phyloP scores from a whole-genome alignment of 2,113 vertebrate species.

The Thalassoma bifasciatum region DNA sequence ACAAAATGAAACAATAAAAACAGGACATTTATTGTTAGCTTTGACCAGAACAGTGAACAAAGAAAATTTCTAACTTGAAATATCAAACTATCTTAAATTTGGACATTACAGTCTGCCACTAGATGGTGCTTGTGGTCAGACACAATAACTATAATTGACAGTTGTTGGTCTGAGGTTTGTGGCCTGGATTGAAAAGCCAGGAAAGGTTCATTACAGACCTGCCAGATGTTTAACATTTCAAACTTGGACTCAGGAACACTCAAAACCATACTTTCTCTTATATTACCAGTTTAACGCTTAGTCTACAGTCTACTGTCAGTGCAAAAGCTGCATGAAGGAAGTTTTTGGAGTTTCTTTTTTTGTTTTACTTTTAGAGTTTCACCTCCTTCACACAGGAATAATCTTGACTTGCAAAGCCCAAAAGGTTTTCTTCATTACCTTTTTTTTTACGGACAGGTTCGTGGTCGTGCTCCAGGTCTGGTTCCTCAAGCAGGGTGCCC shows the following conservation, averaged over 20 bases:
- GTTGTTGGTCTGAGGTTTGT: constrained; percentile 25
- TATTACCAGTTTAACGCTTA: background rate
- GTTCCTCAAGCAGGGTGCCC: constrained; percentile 86
- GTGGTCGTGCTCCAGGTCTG: constrained; percentile 81
- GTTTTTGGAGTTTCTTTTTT: background rate
- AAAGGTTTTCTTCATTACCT: constrained; percentile 79
- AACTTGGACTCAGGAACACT: constrained; percentile 17
- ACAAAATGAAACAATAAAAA: constrained; percentile 49
- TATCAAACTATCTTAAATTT: background rate
- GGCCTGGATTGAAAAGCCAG: background rate
- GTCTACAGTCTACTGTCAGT: background rate
- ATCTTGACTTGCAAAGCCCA: background rate
- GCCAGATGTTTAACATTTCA: constrained; percentile 21
- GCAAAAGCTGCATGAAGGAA: background rate
- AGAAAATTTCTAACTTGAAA: background rate
- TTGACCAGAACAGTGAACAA: background rate
- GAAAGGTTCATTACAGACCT: background rate
- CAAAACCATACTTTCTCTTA: background rate
- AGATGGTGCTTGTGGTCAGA: constrained; percentile 41
- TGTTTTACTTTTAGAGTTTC: background rate
- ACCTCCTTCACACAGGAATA: background rate
- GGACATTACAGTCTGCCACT: constrained; percentile 21
- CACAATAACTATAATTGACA: background rate
- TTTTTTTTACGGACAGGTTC: constrained; percentile 93
- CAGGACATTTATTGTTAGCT: background rate